Evolutionary conservation across 2,888 invertebrate genomes (phyloP), one percentile per base, ranked within the genome.

Genomic region (Cyaniris semiargus): DNA sequence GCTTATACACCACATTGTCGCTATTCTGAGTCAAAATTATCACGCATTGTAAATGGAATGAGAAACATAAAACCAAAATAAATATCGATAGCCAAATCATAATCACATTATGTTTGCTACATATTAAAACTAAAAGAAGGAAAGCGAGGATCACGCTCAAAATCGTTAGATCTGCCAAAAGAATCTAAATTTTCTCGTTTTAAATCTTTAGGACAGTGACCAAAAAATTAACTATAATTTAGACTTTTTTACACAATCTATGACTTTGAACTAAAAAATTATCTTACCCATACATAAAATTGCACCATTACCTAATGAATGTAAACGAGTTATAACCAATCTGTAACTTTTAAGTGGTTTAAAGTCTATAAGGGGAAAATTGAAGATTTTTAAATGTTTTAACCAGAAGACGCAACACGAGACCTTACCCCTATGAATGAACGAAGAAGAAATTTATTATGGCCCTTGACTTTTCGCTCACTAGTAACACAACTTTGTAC

Each of bases 31-130:
- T 88, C 86, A 86, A 85, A 83, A 86, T 83, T 85, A 88, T 87
- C 87, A 89, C 87, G 87, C 86, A 85, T 88, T 83, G 83, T 79
- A 82, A 87, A 85, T 92, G 93, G 91, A 92, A 92, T 92, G 91
- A 91, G 87, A 89, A 86, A 86, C 88, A 88, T 78, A 86, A 53
- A 78, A 78, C 79, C 79, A 75, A 78, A 88, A 87, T 88, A 86
- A 87, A 88, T 86, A 86, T 84, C 82, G 82, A 82, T 84, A 83
- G 76, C 83, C 84, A 84, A 80, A 85, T 27, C 74, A 53, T 74
- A 74, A 74, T 53, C 27, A 53, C 48, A 74, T 75, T 75, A 53
- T 66, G 76, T 75, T 75, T 58, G 74, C 44, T 74, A 44, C 44
- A 48, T 44, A 71, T 21, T 71, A 71, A 44, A 48, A 72, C 72